Conservation (phyloP, 2,888 invertebrate genomes). For the Glyphotaelius pellucidus region DNA sequence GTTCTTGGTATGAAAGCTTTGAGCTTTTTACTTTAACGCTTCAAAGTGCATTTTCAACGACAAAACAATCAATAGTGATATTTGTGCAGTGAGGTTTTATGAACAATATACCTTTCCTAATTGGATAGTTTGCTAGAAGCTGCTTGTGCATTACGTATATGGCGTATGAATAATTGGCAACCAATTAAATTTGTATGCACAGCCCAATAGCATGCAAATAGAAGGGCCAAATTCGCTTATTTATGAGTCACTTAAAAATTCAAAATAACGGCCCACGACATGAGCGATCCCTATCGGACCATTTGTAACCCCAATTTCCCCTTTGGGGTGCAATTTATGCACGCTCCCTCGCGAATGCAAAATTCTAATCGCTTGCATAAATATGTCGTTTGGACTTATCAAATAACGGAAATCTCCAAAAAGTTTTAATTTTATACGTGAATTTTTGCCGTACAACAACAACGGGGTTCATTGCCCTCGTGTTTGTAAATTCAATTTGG, state of each 20-base stretch:
- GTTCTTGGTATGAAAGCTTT: too few species aligned
- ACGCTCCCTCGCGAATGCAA: slow-evolving; percentile 8
- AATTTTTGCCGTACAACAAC: not conserved
- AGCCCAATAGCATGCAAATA: not conserved
- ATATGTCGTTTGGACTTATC: not conserved
- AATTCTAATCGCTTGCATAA: slow-evolving; percentile 4
- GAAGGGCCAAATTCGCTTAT: slow-evolving; percentile 5
- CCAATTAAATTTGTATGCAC: not conserved
- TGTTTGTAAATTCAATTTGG: not conserved
- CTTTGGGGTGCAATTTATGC: slow-evolving; percentile 15
- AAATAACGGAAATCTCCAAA: not conserved
- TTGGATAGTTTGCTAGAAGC: not conserved
- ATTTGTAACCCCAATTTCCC: slow-evolving; percentile 2
- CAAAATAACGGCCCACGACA: slow-evolving; percentile 23
- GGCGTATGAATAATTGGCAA: not conserved
- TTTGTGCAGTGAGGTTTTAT: too few species aligned
- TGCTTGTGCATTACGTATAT: not conserved
- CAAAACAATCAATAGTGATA: too few species aligned
- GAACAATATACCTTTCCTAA: too few species aligned
- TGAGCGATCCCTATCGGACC: slow-evolving; percentile 21
- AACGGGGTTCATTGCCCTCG: not conserved
- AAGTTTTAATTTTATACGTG: not conserved
- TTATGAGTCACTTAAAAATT: slow-evolving; percentile 50
- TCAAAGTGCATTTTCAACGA: too few species aligned
- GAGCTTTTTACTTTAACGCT: too few species aligned